Evolutionary conservation across 2,888 invertebrate genomes (phyloP), one percentile per base, ranked within the genome.

Genomic region (Dryomyza anilis): DNA sequence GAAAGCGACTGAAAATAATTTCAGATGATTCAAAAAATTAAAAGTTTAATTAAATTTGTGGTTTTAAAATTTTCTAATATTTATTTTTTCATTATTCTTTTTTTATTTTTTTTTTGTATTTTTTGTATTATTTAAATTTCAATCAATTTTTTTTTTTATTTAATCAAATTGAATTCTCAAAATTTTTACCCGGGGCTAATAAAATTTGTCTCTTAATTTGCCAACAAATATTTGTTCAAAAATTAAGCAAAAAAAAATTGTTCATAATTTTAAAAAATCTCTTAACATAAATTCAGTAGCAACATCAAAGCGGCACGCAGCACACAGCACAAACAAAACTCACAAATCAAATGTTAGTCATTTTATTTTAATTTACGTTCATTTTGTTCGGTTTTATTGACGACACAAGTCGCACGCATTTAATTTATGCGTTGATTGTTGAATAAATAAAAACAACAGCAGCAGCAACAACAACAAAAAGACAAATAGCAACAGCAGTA

Each of bases 381-480:
- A n/a, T n/a, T n/a, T n/a, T n/a, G n/a, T n/a, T n/a, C n/a, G n/a
- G n/a, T 50, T 21, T n/a, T 12, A 39, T 39, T 8, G 19, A 39
- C 10, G 7, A 25, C 12, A 14, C 12, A 58, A 58, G 58, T 58
- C 56, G 21, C 57, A 57, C 57, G 52, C 57, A 27, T 45, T 48
- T 19, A n/a, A 36, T 39, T 27, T 36, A 29, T 19, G 45, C 23
- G 56, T 29, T 56, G 48, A 57, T 39, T 50, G 25, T 39, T 36
- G n/a, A n/a, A n/a, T n/a, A n/a, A n/a, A n/a, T n/a, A n/a, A n/a
- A 16, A 39, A 53, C 39, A 16, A 16, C 46, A 46, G 3, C 46
- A 21, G 23, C 19, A 48, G 25, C 21, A 55, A 19, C n/a, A 55
- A 19, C 33, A n/a, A 43, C 16, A n/a, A 43, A 27, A n/a, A 16